A percentile compares a stretch with the other conserved stretches of the same genome.
Evolutionary conservation across 2,113 vertebrate genomes (phyloP).

Genomic region (Eonycteris spelaea): DNA sequence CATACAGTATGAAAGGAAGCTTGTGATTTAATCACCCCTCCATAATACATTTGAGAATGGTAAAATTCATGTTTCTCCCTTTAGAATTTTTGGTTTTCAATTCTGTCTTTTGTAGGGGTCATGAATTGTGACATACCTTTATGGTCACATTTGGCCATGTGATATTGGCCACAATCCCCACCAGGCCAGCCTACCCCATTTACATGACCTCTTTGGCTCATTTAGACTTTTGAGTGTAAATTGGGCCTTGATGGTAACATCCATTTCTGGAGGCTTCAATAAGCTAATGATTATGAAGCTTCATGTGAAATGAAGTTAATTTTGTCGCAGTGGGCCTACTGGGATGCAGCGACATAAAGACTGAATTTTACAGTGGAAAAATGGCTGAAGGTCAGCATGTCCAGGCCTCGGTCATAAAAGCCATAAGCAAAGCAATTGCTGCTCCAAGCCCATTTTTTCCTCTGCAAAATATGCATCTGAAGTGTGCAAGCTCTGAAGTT

Average conservation of each 20-base stretch:
- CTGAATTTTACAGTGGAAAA: not conserved
- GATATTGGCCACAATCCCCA: not conserved
- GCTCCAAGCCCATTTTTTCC: not conserved
- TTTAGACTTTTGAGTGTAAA: not conserved
- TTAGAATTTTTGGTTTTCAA: not conserved
- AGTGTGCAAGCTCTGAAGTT: not conserved
- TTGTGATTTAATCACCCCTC: not conserved
- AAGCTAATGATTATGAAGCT: not conserved
- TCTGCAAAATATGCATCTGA: constrained; percentile 37
- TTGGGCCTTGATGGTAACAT: not conserved
- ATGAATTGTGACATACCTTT: too few species aligned
- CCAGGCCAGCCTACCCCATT: not conserved
- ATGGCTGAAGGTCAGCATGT: not conserved
- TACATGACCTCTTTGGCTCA: not conserved
- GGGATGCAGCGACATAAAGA: not conserved
- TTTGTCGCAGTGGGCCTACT: not conserved
- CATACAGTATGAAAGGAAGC: not conserved
- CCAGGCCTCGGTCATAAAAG: not conserved
- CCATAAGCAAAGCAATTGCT: not conserved
- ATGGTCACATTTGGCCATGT: not conserved
- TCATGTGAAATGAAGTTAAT: not conserved
- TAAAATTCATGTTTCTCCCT: not conserved
- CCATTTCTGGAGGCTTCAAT: not conserved
- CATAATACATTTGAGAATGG: not conserved
- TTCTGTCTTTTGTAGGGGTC: not conserved